Percentiles rank a stretch among this genome's conserved stretches.
Evolutionary conservation across 2,113 vertebrate species (phyloP).

Genomic region (Nanorana parkeri): DNA sequence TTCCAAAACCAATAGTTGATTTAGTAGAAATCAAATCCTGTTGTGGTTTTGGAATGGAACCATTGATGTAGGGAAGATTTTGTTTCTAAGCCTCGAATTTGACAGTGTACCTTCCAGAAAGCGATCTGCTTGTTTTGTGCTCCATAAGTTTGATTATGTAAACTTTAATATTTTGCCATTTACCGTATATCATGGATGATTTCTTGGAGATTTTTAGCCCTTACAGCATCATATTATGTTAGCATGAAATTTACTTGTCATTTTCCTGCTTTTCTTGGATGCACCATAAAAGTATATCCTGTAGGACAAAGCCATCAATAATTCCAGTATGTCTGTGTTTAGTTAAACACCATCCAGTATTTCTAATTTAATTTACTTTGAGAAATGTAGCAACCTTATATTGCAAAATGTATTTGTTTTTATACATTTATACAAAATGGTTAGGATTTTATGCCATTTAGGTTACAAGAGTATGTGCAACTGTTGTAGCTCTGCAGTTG

Average conservation of each 20-base stretch:
- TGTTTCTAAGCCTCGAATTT: slow-evolving; percentile 13
- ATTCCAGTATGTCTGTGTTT: too few species aligned
- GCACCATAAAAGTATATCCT: too few species aligned
- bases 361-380: too few species aligned
- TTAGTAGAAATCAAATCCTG: slow-evolving; percentile 35
- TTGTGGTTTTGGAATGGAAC: slow-evolving; percentile 48
- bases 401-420: too few species aligned
- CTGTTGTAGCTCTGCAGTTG: too few species aligned
- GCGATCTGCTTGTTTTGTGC: slow-evolving; percentile 19
- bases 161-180: background rate
- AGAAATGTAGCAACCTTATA: too few species aligned
- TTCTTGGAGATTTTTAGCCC: background rate
- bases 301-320: too few species aligned
- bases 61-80: slow-evolving; percentile 26
- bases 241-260: background rate
- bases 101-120: slow-evolving; percentile 27
- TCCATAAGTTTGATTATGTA: background rate
- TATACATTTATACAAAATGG: too few species aligned
- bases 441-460: too few species aligned
- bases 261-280: background rate
- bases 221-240: background rate
- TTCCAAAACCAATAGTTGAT: slow-evolving; percentile 48
- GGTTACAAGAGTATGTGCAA: too few species aligned
- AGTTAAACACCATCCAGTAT: too few species aligned
- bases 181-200: background rate